Evolutionary conservation across 2,113 vertebrate species (phyloP).

Genomic region (Talpa occidentalis): DNA sequence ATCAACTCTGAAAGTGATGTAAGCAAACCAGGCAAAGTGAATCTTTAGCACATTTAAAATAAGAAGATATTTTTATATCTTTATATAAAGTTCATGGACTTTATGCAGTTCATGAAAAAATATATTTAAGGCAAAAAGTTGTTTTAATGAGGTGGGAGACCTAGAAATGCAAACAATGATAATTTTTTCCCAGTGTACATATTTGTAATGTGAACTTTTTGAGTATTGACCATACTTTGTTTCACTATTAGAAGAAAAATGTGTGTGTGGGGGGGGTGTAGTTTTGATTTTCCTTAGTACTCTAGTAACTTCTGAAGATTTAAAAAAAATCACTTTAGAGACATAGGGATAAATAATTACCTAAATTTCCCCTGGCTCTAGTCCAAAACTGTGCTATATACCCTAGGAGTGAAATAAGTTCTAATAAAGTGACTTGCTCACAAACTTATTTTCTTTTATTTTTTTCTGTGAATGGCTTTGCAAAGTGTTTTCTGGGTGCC

Average conservation of each 20-base stretch:
- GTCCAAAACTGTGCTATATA: accelerated
- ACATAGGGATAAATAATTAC: neutral
- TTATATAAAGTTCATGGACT: too few relatives aligned
- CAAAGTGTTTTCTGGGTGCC: neutral
- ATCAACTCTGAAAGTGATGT: neutral
- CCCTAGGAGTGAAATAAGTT: neutral
- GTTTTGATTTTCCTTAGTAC: neutral
- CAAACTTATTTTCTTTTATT: neutral
- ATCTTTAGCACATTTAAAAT: neutral
- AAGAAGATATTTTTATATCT: neutral
- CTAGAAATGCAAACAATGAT: neutral
- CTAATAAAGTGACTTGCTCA: neutral
- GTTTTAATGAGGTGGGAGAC: neutral
- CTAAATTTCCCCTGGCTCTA: neutral
- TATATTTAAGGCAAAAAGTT: neutral
- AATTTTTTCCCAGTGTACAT: neutral
- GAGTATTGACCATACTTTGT: neutral
- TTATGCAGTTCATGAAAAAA: neutral
- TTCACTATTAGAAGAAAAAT: neutral
- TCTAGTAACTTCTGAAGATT: neutral
- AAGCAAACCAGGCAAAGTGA: neutral
- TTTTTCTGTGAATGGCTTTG: neutral
- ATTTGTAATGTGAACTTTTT: neutral
- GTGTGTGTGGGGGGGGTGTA: neutral
- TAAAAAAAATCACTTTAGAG: neutral